Evolutionary conservation across 2,113 vertebrate species (phyloP), one percentile per base, ranked within the genome.

Genomic region (Entomyzon cyanotis): DNA sequence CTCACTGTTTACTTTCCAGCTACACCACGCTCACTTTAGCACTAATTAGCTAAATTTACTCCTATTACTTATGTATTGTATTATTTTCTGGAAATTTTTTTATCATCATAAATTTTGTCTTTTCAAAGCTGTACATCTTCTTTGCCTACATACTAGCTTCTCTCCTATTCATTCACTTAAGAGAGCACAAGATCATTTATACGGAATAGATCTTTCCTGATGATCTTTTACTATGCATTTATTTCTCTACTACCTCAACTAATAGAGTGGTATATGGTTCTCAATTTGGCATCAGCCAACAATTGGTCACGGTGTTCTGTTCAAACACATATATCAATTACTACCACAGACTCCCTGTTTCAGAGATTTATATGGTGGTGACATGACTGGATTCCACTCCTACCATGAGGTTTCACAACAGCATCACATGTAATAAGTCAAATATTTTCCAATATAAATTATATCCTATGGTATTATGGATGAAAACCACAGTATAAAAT

Each of bases 261-360:
- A 97, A 75, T 63, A 93, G 84, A 89, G 67, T 93, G 86, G 97
- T 90, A 68, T 25, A 95, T 59, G 58, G 46, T 79, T 81, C 86
- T 84, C 93, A 90, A 39, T 95, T 89, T 95, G 93, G 89, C 76
- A 94, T 75, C 56, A 78, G 88, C 49, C 94, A 86, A 69, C 80
- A 92, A 95, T 5, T 77, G 83, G 97, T 92, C 79, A 89, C 18
- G 92, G 71, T 6, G 23, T 53, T 89, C 63, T 49, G 6, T 76
- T 93, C 92, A 90, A 90, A 94, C 39, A 78, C 39, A 89, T 33
- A 68, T 15, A 71, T 59, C 90, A 79, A 52, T 44, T 77, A 71
- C 65, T 73, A 77, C 58, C 64, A 60, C 60, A 86, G 87, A 78
- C 24, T 95, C 74, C 42, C 24, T 67, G 12, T 88, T 96, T 84